Percentiles rank a stretch among this genome's conserved stretches.
phyloP scores from a whole-genome alignment of 1,140 invertebrate genomes.

The Drosophila aff. region DNA sequence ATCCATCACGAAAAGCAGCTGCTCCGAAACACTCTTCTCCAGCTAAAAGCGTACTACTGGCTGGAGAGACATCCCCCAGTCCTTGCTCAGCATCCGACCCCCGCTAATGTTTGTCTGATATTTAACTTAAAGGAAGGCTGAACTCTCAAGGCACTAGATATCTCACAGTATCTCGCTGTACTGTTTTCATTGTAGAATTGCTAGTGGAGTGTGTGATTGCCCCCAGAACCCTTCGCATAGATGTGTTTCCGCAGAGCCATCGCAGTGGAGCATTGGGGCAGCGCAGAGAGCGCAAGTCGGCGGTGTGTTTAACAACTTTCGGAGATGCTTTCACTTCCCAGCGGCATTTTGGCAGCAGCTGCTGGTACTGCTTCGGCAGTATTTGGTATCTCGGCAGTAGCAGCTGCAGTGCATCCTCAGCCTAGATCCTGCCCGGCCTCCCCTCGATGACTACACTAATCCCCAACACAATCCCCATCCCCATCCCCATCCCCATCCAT shows the following conservation, averaged over 20 bases:
- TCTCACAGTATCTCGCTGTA: background rate
- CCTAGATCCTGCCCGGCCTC: background rate
- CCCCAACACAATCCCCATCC: too few species aligned
- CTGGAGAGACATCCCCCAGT: too few species aligned
- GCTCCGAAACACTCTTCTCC: too few species aligned
- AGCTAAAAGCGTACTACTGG: too few species aligned
- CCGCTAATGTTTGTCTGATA: background rate
- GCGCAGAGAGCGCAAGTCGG: constrained; percentile 8
- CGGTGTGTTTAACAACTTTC: constrained; percentile 74
- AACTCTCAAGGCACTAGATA: too few species aligned
- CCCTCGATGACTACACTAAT: background rate
- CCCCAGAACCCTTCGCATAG: constrained; percentile 14
- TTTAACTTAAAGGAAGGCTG: background rate
- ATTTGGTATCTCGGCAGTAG: constrained; percentile 30
- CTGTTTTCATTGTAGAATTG: background rate
- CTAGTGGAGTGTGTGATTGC: too few species aligned
- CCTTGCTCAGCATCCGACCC: too few species aligned
- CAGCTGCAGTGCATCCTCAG: constrained; percentile 23
- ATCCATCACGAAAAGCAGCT: too few species aligned
- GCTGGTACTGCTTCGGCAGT: constrained; percentile 23
- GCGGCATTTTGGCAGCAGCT: constrained; percentile 64
- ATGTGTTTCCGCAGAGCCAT: constrained; percentile 10
- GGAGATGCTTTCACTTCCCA: constrained; percentile 78
- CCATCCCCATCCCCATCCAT: too few species aligned
- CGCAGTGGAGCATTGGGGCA: background rate